phyloP scores from a whole-genome alignment of 1,140 invertebrate species.

The Centruroides sculpturatus region DNA sequence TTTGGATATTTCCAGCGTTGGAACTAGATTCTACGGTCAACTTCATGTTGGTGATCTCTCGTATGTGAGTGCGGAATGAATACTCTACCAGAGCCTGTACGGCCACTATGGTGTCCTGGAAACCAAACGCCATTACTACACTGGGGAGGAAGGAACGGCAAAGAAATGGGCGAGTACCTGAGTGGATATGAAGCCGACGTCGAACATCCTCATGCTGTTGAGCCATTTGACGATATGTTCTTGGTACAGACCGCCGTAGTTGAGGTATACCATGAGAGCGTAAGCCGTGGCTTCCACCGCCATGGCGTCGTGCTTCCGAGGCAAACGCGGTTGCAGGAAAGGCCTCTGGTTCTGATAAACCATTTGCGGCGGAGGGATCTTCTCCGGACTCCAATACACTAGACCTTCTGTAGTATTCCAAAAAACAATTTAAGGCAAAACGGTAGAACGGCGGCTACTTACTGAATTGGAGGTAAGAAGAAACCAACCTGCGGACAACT shows the following conservation, averaged over 20 bases:
- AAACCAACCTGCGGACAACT: conserved; percentile 24
- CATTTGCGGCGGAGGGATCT: conserved; percentile 23
- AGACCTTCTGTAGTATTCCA: conserved; percentile 28
- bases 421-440: no score
- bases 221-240: conserved; percentile 41
- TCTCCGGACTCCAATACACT: conserved; percentile 34
- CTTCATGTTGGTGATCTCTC: conserved; percentile 41
- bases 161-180: conserved; percentile 26
- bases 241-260: conserved; percentile 29
- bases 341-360: conserved; percentile 36
- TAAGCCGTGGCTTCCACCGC: conserved; percentile 43
- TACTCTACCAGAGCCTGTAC: conserved; percentile 43
- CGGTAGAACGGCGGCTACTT: no score
- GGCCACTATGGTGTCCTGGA: conserved; percentile 41
- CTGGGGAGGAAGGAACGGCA: no score
- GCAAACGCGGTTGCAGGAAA: conserved; percentile 32
- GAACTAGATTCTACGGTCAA: conserved; percentile 33
- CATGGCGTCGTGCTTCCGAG: conserved; percentile 29
- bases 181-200: conserved; percentile 41
- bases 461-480: no score
- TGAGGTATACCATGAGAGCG: conserved; percentile 38
- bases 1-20: conserved; percentile 17
- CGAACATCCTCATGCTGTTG: conserved; percentile 39
- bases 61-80: conserved; percentile 38
- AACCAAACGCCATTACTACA: no score